phyloP scores from a whole-genome alignment of 2,888 invertebrate species.

The Leistus spinibarbis region DNA sequence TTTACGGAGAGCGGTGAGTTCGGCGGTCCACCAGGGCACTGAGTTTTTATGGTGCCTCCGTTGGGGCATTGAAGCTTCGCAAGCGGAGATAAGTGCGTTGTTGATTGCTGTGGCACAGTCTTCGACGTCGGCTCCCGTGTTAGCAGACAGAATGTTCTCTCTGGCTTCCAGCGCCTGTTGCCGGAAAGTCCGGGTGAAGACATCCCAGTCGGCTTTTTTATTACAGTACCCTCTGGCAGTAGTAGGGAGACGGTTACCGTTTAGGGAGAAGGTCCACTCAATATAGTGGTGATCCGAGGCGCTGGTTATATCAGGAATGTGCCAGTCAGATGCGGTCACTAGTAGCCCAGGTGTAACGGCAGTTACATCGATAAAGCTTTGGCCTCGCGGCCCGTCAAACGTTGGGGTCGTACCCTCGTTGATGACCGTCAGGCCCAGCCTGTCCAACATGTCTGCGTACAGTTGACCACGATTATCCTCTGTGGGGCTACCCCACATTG shows the following conservation, averaged over 20 bases:
- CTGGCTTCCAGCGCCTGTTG: neutral
- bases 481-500: conserved; percentile 15
- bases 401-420: conserved; percentile 1
- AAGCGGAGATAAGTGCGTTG: conserved; percentile 11
- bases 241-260: neutral
- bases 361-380: neutral
- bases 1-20: conserved; percentile 7
- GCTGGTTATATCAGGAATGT: conserved; percentile 4
- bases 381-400: neutral
- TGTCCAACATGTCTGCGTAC: neutral
- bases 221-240: conserved; percentile 6
- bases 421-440: neutral
- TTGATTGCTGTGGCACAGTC: conserved; percentile 4
- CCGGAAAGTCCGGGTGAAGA: neutral
- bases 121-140: neutral
- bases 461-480: neutral
- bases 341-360: neutral
- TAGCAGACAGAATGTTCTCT: neutral
- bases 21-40: conserved; percentile 39
- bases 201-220: conserved; percentile 5
- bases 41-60: neutral
- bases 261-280: neutral
- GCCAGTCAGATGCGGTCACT: neutral
- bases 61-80: conserved; percentile 27
- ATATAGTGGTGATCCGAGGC: conserved; percentile 11